phyloP scores from a whole-genome alignment of 2,888 invertebrate genomes.

The Neuroscelio doddi region DNA sequence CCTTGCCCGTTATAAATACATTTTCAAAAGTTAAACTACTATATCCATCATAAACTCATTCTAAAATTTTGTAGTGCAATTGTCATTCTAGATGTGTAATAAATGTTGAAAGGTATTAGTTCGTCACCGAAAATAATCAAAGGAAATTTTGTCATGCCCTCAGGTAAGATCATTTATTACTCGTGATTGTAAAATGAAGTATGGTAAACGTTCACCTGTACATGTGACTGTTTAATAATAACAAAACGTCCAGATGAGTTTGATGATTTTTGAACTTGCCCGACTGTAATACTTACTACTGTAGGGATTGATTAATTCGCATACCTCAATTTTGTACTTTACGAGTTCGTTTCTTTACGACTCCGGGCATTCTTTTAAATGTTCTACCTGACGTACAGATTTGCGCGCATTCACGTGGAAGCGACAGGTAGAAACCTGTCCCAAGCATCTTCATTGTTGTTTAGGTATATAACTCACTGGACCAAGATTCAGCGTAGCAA shows the following conservation, averaged over 20 bases:
- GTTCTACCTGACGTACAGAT: slow-evolving; percentile 10
- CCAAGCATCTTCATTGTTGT: slow-evolving; percentile 30
- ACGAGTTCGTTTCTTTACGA: slow-evolving; percentile 30
- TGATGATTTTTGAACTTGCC: slow-evolving; percentile 18
- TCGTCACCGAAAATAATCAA: too few species aligned
- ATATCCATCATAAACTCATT: too few species aligned
- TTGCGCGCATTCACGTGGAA: slow-evolving; percentile 9
- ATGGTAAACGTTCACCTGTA: slow-evolving; percentile 17
- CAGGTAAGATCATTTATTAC: too few species aligned
- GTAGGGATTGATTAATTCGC: slow-evolving; percentile 24
- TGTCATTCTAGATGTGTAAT: too few species aligned
- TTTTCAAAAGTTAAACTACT: too few species aligned
- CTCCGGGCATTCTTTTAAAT: slow-evolving; percentile 25
- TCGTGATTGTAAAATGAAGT: too few species aligned
- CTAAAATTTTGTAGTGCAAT: too few species aligned
- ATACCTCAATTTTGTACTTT: slow-evolving; percentile 29
- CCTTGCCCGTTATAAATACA: too few species aligned
- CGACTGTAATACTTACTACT: slow-evolving; percentile 6
- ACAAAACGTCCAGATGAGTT: slow-evolving; percentile 4
- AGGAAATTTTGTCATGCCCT: too few species aligned
- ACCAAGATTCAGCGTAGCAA: neutral
- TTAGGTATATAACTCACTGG: slow-evolving; percentile 17
- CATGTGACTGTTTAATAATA: too few species aligned
- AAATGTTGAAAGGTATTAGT: too few species aligned
- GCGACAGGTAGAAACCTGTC: slow-evolving; percentile 37